phyloP scores from a whole-genome alignment of 2,113 vertebrate species.

The Tachuris rubrigastra region DNA sequence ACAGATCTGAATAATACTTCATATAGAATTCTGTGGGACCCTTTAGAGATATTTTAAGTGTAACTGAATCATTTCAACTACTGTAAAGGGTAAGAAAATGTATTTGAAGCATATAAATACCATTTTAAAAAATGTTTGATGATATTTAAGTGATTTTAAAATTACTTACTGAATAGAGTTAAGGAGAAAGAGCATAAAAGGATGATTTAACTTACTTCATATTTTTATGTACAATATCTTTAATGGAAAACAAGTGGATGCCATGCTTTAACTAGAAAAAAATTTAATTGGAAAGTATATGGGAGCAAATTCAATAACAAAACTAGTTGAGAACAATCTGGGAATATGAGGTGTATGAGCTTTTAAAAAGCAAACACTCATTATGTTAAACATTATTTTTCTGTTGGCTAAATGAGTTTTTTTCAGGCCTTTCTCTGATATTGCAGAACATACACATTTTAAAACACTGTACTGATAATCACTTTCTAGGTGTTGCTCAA shows the following conservation, averaged over 20 bases:
- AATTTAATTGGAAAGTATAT: background rate
- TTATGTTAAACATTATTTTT: background rate
- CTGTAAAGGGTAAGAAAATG: background rate
- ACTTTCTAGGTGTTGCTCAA: background rate
- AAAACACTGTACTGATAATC: background rate
- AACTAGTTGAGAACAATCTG: background rate
- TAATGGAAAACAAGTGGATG: conserved; percentile 48
- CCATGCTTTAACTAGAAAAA: conserved; percentile 30
- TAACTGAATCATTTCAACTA: background rate
- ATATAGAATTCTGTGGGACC: background rate
- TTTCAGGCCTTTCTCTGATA: background rate
- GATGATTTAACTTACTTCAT: conserved; percentile 24
- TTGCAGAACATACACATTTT: background rate
- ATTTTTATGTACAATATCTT: conserved; percentile 16
- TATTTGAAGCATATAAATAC: background rate
- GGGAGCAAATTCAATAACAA: background rate
- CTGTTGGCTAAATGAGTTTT: background rate
- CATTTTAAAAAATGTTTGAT: background rate
- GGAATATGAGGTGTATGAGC: background rate
- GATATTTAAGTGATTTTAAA: conserved; percentile 6
- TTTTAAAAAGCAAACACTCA: background rate
- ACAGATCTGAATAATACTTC: background rate
- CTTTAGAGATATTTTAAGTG: background rate
- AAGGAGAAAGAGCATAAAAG: conserved; percentile 15
- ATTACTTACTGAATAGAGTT: background rate